Evolutionary conservation across 2,888 invertebrate species (phyloP).

Genomic region (Macropis europaea): DNA sequence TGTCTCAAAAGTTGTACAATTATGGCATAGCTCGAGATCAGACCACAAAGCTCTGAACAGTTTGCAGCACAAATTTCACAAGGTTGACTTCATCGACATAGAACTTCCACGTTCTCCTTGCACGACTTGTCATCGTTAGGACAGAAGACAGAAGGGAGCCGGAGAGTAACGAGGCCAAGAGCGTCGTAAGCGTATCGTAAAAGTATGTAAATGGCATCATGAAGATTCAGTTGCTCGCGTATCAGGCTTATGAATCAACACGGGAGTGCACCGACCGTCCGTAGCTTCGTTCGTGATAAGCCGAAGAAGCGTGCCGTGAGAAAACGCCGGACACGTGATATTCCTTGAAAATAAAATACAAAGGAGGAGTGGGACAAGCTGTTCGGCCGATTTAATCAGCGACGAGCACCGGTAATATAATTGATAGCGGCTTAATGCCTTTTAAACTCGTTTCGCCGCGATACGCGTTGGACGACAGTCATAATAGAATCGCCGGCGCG

Average conservation of each 20-base stretch:
- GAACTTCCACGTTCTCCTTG: background rate
- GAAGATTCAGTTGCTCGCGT: background rate
- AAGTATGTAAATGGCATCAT: constrained; percentile 9
- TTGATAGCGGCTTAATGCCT: background rate
- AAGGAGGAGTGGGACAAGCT: no score
- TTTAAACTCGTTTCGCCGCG: constrained; percentile 10
- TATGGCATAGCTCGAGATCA: no score
- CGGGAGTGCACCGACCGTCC: background rate
- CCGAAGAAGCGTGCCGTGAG: constrained; percentile 3
- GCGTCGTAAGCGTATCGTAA: background rate
- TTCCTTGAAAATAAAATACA: background rate
- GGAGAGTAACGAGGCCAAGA: background rate
- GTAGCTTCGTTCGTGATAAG: background rate
- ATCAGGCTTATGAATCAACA: background rate
- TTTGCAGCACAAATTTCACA: constrained; percentile 6
- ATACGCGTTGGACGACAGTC: constrained; percentile 12
- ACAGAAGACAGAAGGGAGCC: background rate
- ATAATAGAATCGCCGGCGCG: constrained; percentile 55
- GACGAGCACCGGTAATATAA: background rate
- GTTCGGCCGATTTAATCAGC: background rate
- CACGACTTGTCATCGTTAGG: background rate
- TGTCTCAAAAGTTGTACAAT: no score
- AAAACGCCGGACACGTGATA: background rate
- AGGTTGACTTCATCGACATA: background rate
- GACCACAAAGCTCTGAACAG: no score